Evolutionary conservation across 2,113 vertebrate species (phyloP).

Genomic region (Brachyhypopomus occidentalis): DNA sequence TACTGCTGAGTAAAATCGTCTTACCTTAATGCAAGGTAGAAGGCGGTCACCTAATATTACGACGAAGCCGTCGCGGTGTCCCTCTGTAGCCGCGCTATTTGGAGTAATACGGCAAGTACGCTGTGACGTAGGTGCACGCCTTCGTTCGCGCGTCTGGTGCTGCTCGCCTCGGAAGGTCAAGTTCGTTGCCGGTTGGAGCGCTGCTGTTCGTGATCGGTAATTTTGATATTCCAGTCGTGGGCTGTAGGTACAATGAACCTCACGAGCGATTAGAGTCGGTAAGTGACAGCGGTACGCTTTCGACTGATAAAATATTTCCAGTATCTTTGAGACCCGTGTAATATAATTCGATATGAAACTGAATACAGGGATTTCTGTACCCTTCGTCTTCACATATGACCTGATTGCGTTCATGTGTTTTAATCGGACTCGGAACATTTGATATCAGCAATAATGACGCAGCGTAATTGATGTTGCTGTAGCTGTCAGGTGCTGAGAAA

Average conservation of each 20-base stretch:
- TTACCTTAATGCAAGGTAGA: no score
- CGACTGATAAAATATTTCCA: no score
- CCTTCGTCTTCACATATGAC: no score
- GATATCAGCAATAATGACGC: conserved; percentile 16
- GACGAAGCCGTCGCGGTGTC: not conserved
- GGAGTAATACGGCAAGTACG: conserved; percentile 65
- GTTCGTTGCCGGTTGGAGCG: conserved; percentile 39
- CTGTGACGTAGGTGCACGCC: conserved; percentile 65
- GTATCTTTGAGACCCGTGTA: not conserved
- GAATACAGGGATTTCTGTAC: not conserved
- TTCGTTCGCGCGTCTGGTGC: conserved; percentile 45
- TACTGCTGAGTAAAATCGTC: no score
- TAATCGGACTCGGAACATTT: conserved; percentile 4
- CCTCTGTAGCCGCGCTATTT: conserved; percentile 27
- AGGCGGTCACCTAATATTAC: no score
- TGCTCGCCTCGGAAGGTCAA: conserved; percentile 61
- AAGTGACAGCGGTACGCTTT: not conserved
- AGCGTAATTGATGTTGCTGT: not conserved
- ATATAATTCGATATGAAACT: not conserved
- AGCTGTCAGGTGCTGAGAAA: no score
- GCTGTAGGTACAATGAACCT: not conserved
- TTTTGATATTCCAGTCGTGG: not conserved
- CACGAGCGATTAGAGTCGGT: not conserved
- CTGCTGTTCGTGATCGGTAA: not conserved
- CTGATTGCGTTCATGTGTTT: not conserved